Evolutionary conservation across 2,888 invertebrate genomes (phyloP), one percentile per base, ranked within the genome.

Genomic region (Pachycephus smyrnensis): DNA sequence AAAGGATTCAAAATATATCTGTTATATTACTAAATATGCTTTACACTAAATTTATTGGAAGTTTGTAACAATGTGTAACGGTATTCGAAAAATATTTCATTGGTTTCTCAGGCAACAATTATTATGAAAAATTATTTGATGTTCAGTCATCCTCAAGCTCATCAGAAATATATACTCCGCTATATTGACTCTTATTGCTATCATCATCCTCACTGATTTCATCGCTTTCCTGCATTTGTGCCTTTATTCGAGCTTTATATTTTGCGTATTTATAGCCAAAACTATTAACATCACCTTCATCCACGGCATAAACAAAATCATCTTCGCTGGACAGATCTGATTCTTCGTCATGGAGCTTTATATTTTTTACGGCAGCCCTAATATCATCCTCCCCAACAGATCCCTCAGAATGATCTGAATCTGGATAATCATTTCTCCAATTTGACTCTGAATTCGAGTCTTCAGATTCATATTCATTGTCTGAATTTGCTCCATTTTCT

Each of bases 401-500:
- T 86, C 94, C 90, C 55, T 92, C 90, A 79, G 93, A 94, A 23
- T 93, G 92, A 75, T 95, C 95, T 0, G 94, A 94, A 86, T 95
- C 95, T 0, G 96, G 96, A 90, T 97, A 97, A 76, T 96, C 96
- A 87, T 97, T 96, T 80, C 94, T 92, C 93, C 94, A 95, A 89
- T 96, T 94, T 84, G 95, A 94, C 90, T 97, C 96, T 82, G 95
- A 95, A 92, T 97, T 96, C 0, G 96, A 96, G 89, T 96, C 96
- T 82, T 94, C 94, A 36, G 93, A 93, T 85, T 94, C 94, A 11
- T 75, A 80, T 73, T 84, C 84, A 6, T 79, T 79, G 11, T 92
- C 92, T 32, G 90, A 90, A 75, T 89, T 87, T 6, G 12, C 71
- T 37, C 12, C 76, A 3, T 83, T 80, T 36, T 88, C 85, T 73